Evolutionary conservation across 2,113 vertebrate species (phyloP), one percentile per base, ranked within the genome.

Genomic region (Brienomyrus brachyistius): DNA sequence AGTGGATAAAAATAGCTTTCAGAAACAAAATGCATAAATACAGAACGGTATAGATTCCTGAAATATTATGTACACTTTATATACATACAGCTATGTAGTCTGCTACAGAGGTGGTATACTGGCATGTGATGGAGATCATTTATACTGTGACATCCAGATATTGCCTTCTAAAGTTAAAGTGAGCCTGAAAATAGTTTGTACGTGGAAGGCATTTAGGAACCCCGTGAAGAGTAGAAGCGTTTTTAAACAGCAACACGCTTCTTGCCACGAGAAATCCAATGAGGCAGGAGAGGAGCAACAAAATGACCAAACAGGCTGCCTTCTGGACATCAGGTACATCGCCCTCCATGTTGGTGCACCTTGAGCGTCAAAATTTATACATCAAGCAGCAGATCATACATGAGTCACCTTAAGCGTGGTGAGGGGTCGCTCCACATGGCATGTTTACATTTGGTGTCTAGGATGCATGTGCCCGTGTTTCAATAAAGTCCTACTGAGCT

Each of bases 1-100:
- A 82, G 50, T 89, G 50, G 74, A 82, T 56, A 89, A 82, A 89
- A 82, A 80, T 51, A 80, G 27, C 51, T 13, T 62, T 13, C n/a
- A 47, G 9, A 35, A 77, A 89, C 21, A 80, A 47, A 74, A 94
- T 90, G 91, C 31, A 51, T 91, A 90, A 31, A 31, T 90, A 89
- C 40, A 87, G 48, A 40, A 87, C 15, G 19, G 19, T 40, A 80
- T 31, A 31, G 10, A n/a, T 31, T 70, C 27, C 62, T 70, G 62
- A 31, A 31, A 70, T 70, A 66, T 66, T 66, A 88, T 77, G 62
- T 77, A 88, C 87, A 88, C 88, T 85, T n/a, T 48, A 27, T 80
- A 80, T 17, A 80, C 35, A 86, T 13, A 86, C 23, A 80, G n/a
- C 74, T 43, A 43, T 50, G 83, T 11, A 48, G 45, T 45, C 83